Conservation (phyloP, 2,888 invertebrate genomes). For the Heliconius ethilla region DNA sequence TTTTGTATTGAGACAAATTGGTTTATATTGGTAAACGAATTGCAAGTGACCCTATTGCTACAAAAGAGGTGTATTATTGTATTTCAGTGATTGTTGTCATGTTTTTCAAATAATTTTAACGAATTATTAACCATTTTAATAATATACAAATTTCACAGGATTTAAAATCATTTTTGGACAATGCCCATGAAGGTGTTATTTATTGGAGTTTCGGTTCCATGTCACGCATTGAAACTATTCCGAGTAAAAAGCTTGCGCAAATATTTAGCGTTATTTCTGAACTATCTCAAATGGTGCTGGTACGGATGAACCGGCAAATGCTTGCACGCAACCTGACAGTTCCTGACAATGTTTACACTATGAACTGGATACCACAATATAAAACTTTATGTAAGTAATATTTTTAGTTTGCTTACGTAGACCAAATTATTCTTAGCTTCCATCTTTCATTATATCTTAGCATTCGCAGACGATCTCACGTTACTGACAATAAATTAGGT, state of each 20-base stretch:
- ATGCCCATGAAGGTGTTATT: conserved; percentile 76
- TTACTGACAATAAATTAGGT: not conserved
- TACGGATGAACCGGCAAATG: conserved; percentile 77
- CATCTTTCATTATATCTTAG: not conserved
- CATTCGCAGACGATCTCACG: not conserved
- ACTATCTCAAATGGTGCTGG: conserved; percentile 78
- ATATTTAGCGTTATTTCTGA: conserved; percentile 78
- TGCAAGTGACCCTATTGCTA: no score
- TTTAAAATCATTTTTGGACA: conserved; percentile 61
- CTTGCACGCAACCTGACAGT: conserved; percentile 74
- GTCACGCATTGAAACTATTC: conserved; percentile 80
- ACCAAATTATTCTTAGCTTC: not conserved
- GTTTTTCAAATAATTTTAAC: not conserved
- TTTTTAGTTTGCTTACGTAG: not conserved
- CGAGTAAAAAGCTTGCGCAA: conserved; percentile 67
- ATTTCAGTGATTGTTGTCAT: not conserved
- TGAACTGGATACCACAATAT: conserved; percentile 81
- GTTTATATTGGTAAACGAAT: no score
- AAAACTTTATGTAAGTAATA: conserved; percentile 77
- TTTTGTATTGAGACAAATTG: no score
- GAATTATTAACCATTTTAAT: not conserved
- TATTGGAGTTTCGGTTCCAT: conserved; percentile 84
- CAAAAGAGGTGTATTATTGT: no score
- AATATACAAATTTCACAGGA: conserved; percentile 36
- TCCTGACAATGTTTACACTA: conserved; percentile 75